Percentiles rank a stretch among this genome's conserved stretches.
Conservation (phyloP, 2,113 vertebrate genomes). For the Anarhynchus alexandrinus region DNA sequence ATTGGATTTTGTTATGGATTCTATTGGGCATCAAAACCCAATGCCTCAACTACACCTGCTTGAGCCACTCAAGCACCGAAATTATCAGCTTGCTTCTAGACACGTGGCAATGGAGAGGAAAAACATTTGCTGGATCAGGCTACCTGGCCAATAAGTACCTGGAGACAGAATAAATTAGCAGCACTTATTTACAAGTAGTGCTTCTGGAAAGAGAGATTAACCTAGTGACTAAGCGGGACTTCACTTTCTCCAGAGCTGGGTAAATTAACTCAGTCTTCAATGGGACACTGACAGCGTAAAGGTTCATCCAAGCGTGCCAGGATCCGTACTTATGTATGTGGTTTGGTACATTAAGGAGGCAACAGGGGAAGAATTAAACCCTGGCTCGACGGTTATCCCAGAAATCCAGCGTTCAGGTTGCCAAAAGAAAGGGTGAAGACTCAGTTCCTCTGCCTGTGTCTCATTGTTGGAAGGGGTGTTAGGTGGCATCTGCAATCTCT, state of each 20-base stretch:
- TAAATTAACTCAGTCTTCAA: not conserved
- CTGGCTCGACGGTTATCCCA: not conserved
- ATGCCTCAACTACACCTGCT: not conserved
- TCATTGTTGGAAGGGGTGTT: not conserved
- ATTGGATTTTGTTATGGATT: not conserved
- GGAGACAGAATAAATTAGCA: not conserved
- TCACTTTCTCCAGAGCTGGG: not conserved
- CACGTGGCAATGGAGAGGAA: not conserved
- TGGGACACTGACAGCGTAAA: not conserved
- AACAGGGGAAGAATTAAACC: not conserved
- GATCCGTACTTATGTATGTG: not conserved
- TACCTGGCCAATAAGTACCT: not conserved
- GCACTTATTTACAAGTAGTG: not conserved
- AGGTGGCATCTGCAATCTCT: not conserved
- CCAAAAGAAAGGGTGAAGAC: not conserved
- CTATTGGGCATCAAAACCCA: not conserved
- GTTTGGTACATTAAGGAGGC: not conserved
- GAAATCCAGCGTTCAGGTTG: not conserved
- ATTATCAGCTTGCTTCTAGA: not conserved
- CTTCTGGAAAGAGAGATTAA: not conserved
- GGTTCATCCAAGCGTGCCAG: not conserved
- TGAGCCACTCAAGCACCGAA: not conserved
- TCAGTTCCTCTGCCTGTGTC: not conserved
- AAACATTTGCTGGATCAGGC: not conserved
- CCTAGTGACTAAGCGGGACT: not conserved